These are phyloP conservation scores for Macroramphosus scolopax DNA, from an alignment of 2,797 vertebrate genomes.

Conservation along the genomic window DNA sequence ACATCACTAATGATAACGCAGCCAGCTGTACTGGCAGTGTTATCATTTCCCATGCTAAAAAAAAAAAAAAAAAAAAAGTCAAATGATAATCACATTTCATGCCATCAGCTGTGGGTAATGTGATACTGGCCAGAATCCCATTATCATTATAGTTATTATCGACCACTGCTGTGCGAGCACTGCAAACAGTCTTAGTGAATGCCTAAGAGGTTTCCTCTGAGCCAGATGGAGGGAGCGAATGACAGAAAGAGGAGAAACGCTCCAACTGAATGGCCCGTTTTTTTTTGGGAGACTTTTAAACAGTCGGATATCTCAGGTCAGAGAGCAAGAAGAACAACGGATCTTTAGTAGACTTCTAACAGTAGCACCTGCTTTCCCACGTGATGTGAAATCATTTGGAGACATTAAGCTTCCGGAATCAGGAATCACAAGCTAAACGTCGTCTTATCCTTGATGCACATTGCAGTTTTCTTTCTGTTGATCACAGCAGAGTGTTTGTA, in stretches of 20 bases:
- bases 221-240: too few species aligned
- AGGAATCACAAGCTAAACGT: too few species aligned
- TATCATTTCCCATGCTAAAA: constrained; percentile 26
- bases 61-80: too few species aligned
- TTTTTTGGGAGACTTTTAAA: too few species aligned
- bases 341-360: constrained; percentile 20
- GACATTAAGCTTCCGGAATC: constrained; percentile 12
- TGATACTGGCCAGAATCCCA: constrained; percentile 52
- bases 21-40: constrained; percentile 35
- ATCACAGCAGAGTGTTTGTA: too few species aligned
- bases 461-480: too few species aligned
- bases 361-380: constrained; percentile 7
- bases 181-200: too few species aligned
- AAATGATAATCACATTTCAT: constrained; percentile 54
- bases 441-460: too few species aligned
- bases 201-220: background rate
- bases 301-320: too few species aligned
- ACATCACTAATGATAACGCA: constrained; percentile 32
- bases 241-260: too few species aligned
- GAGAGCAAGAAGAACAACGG: too few species aligned
- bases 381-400: constrained; percentile 5
- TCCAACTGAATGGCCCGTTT: too few species aligned
- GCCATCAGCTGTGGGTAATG: constrained; percentile 56
- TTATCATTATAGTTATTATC: constrained; percentile 63
- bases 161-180: constrained; percentile 54